These are phyloP conservation scores for Conus ventricosus DNA, from an alignment of 1,140 invertebrate species.

Conservation along the genomic window DNA sequence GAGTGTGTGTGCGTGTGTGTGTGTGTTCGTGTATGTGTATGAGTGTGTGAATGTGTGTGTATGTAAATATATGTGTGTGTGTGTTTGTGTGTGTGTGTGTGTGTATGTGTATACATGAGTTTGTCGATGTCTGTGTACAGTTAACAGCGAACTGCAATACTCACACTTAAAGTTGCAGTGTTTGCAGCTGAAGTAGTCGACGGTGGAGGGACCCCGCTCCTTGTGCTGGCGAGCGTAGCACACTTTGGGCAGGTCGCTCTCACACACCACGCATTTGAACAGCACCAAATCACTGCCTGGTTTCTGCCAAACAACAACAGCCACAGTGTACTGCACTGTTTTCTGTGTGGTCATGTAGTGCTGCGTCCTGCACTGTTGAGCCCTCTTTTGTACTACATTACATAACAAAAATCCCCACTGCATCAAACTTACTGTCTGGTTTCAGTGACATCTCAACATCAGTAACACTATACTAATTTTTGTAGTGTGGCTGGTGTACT, in stretches of 20 bases:
- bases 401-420: too few relatives aligned
- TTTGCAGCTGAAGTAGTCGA: constrained; percentile 67
- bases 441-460: too few relatives aligned
- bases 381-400: background rate
- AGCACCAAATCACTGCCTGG: constrained; percentile 65
- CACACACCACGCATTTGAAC: constrained; percentile 53
- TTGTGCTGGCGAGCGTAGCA: constrained; percentile 61
- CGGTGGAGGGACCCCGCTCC: constrained; percentile 44
- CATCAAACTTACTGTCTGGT: too few relatives aligned
- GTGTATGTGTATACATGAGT: too few relatives aligned
- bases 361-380: background rate
- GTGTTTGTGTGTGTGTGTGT: too few relatives aligned
- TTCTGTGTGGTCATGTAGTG: background rate
- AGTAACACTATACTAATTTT: too few relatives aligned
- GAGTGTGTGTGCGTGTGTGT: too few relatives aligned
- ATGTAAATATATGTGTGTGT: background rate
- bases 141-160: constrained; percentile 6
- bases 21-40: too few relatives aligned
- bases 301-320: constrained; percentile 52
- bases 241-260: constrained; percentile 68
- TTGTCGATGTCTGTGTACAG: too few relatives aligned
- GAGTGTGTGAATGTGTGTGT: background rate
- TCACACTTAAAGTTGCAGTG: constrained; percentile 67
- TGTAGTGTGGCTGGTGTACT: too few relatives aligned
- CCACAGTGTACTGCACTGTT: background rate